Conservation (phyloP, 2,888 invertebrate genomes). For the Cataglyphis livida region DNA sequence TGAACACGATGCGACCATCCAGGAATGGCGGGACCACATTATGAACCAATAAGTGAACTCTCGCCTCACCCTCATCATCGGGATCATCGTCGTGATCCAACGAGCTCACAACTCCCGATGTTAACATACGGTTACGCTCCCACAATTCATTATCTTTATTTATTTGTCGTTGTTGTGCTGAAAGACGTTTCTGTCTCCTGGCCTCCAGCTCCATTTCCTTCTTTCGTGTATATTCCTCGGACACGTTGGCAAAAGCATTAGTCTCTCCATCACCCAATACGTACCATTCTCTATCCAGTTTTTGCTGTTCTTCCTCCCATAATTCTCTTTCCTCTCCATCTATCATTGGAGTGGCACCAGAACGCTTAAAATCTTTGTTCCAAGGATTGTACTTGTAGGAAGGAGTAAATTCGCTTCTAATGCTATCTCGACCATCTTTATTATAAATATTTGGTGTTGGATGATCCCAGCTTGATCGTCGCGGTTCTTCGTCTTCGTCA, state of each 20-base stretch:
- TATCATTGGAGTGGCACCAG: constrained; percentile 89
- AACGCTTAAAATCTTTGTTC: constrained; percentile 89
- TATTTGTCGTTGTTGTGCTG: constrained; percentile 98
- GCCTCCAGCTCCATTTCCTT: constrained; percentile 97
- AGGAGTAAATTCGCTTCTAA: constrained; percentile 91
- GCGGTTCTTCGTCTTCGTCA: constrained; percentile 87
- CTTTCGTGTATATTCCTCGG: constrained; percentile 96
- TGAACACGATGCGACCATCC: constrained; percentile 98
- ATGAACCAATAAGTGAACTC: constrained; percentile 98
- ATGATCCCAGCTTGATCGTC: constrained; percentile 96
- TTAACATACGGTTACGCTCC: constrained; percentile 99
- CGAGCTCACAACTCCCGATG: constrained; percentile 96
- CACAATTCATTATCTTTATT: constrained; percentile 99
- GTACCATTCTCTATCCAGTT: constrained; percentile 98
- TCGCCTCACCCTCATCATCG: constrained; percentile 97
- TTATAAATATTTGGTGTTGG: constrained; percentile 92
- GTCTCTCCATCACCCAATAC: constrained; percentile 97
- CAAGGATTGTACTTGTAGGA: constrained; percentile 94
- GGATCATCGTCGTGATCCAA: constrained; percentile 96
- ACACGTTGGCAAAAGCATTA: constrained; percentile 96
- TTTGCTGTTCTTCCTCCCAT: constrained; percentile 96
- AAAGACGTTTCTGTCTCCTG: constrained; percentile 95
- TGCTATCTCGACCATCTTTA: constrained; percentile 83
- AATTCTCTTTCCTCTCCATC: constrained; percentile 90
- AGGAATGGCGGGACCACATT: constrained; percentile 99